Percentiles rank a stretch among this genome's conserved stretches.
phyloP scores from a whole-genome alignment of 1,140 invertebrate genomes.

The Latrodectus geometricus region DNA sequence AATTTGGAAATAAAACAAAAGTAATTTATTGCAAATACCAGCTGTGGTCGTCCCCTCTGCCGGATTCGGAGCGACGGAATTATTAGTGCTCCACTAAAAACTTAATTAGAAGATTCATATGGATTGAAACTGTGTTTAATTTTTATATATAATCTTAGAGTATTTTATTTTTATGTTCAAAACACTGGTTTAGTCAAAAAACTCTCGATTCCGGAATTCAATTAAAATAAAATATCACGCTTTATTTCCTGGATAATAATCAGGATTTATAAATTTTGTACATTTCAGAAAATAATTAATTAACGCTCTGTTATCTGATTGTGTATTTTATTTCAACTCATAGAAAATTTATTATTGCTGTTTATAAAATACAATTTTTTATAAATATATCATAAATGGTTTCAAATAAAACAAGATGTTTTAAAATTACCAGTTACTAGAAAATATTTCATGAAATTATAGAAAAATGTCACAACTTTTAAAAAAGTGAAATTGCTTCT shows the following conservation, averaged over 20 bases:
- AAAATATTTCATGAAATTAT: no score
- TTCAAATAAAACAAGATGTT: no score
- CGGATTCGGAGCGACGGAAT: neutral
- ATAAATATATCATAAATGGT: no score
- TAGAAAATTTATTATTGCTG: no score
- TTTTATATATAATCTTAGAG: neutral
- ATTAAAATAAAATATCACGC: neutral
- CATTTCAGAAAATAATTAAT: no score
- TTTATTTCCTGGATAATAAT: neutral
- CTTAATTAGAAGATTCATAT: conserved; percentile 21
- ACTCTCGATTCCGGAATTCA: neutral
- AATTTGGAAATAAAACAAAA: conserved; percentile 30
- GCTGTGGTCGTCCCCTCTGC: conserved; percentile 39
- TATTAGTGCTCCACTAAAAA: conserved; percentile 38
- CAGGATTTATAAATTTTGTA: neutral
- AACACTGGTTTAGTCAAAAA: no score
- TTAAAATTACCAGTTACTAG: no score
- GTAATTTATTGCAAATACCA: conserved; percentile 52
- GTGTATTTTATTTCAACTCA: no score
- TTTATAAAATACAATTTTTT: no score
- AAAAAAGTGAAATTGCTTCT: no score
- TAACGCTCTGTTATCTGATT: no score
- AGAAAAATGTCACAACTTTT: no score
- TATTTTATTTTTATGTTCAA: neutral
- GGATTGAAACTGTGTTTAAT: neutral